Base-by-base conservation (phyloP, 37 sponge, comb jelly and placozoan genomes). In the Haliclona indistincta region DNA sequence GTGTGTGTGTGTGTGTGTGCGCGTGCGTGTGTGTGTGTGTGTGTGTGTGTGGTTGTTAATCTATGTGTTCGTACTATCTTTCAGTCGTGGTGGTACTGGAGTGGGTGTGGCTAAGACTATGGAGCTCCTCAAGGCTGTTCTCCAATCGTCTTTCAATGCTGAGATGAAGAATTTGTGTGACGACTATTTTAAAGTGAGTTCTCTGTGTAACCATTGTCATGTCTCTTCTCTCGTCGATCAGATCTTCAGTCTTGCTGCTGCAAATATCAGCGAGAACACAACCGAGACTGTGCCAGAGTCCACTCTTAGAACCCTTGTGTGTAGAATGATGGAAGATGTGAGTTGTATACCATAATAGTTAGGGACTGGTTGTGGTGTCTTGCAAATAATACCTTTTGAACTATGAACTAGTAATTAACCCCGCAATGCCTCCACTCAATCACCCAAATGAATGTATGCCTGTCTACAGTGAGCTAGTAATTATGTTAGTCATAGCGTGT, bases 81-180 rank as follows among this genome's bases (percentile, higher is more conserved):
- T 23, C 38, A 23, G 41, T 40, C 61, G 17, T 51, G 70, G 85
- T 17, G 79, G 86, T 19, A 77, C 81, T 32, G 87, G 87, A 0
- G 81, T 67, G 28, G 81, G 71, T 70, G 81, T 81, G 1, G 87
- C 76, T 17, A 87, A 91, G 73, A 79, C 91, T 0, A 74, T 91
- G 44, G 86, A 91, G 49, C 75, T 91, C 37, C 22, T 91, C 67
- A 91, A 81, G 81, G 78, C 86, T 30, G 75, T 91, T 0, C 68
- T 91, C 37, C 91, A 91, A 62, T 53, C 91, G 0, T 91, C 91
- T 38, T 77, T 91, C 63, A 91, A 85, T 87, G 54, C 75, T 60
- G 86, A 91, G 69, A 37, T 91, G 36, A 85, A 81, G 67, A n/a
- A 67, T 29, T 63, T 91, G 13, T 85, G 86, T 70, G 81, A 81